Evolutionary conservation across 2,797 vertebrate genomes (phyloP).

Genomic region (Sebastes iracundus): DNA sequence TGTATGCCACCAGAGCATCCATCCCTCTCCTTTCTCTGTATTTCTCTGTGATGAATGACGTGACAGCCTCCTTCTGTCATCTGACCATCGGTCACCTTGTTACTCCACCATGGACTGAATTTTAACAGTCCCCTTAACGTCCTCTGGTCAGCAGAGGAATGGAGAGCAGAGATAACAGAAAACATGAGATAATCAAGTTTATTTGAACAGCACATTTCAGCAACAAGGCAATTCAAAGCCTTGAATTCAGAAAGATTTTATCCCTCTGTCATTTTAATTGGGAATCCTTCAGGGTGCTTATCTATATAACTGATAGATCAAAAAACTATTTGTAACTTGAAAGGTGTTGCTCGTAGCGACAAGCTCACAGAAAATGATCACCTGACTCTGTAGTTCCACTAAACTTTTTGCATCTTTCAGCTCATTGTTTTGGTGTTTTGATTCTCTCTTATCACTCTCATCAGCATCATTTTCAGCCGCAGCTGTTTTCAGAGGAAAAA

Average conservation of each 20-base stretch:
- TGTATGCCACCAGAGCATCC: not conserved
- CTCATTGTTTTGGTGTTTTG: not conserved
- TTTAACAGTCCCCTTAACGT: slow-evolving; percentile 1
- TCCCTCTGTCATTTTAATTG: not conserved
- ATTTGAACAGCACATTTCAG: not conserved
- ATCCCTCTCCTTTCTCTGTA: not conserved
- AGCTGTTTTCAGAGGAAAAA: not conserved
- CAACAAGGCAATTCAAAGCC: not conserved
- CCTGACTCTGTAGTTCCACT: not conserved
- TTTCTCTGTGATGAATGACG: slow-evolving; percentile 20
- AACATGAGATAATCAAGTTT: not conserved
- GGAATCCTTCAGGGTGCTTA: not conserved
- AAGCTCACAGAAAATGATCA: not conserved
- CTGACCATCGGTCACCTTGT: slow-evolving; percentile 28
- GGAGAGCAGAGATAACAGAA: slow-evolving; percentile 20
- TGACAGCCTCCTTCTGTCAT: not conserved
- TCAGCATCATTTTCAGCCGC: not conserved
- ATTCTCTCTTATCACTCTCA: not conserved
- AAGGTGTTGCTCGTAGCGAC: not conserved
- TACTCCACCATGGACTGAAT: slow-evolving; percentile 28
- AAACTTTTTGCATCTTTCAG: not conserved
- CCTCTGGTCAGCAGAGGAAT: slow-evolving; percentile 1
- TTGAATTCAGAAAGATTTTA: not conserved
- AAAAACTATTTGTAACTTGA: not conserved
- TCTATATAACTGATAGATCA: not conserved